Base-by-base conservation (phyloP, 37 sponge, comb jelly and placozoan genomes). In the Corticium candelabrum region DNA sequence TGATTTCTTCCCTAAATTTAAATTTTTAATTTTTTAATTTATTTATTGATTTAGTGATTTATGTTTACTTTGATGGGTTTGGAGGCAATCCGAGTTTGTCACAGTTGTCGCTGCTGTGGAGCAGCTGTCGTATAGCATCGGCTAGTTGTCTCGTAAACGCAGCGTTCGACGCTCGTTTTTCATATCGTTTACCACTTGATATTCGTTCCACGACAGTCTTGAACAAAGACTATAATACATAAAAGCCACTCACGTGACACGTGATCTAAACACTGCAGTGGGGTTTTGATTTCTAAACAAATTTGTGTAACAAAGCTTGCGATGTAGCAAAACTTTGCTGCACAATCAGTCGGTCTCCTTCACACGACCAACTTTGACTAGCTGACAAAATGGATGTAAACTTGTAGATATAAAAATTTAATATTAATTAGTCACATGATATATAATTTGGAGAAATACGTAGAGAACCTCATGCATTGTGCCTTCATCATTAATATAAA, bases 1-100 rank as follows among this genome's bases (percentile, higher is more conserved):
- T 80, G 3, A 96, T 69, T 32, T 96, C 97, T 68, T 96, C 97
- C 82, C 89, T 92, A 41, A 4, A 79, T 2, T 15, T 21, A 50
- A 50, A 21, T n/a, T n/a, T n/a, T n/a, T n/a, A n/a, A n/a, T n/a
- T n/a, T n/a, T n/a, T n/a, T n/a, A n/a, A n/a, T n/a, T n/a, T n/a
- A n/a, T n/a, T n/a, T n/a, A n/a, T n/a, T n/a, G n/a, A n/a, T n/a
- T n/a, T n/a, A n/a, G n/a, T n/a, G n/a, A n/a, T n/a, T n/a, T n/a
- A n/a, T n/a, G 43, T 82, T 74, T 37, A 90, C 91, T 57, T 93
- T 40, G 80, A 68, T 37, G 80, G 69, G 35, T 15, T 36, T 38
- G 57, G 69, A 3, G 80, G 38, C 3, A 96, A 75, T 30, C 89
- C 88, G 5, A 96, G 86, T 0, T 87, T 85, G 34, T 88, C 84